Base-by-base conservation (phyloP, 2,797 vertebrate species). In the Peromyscus aztecus region DNA sequence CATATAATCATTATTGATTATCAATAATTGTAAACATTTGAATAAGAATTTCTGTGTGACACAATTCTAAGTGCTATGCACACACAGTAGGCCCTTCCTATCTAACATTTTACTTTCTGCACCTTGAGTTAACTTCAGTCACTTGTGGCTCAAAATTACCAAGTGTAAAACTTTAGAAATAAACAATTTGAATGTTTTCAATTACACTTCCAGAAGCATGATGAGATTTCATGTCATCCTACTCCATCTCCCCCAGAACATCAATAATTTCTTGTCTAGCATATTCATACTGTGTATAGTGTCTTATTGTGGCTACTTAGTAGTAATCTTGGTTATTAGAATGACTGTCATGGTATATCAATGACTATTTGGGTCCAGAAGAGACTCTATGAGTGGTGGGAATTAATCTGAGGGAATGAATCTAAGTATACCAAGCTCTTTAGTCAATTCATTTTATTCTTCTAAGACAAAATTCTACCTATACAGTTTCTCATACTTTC, bases 1-100 rank as follows among this genome's bases (percentile, higher is more conserved):
- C 61, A 34, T 52, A 52, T 52, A 52, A 52, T 52, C 49, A 52
- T 12, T 52, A 52, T 52, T 52, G 49, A 13, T 52, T 52, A 52
- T 52, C 57, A 67, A 89, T 95, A n/a, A 61, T 82, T 78, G 91
- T 31, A 80, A 76, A 91, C 37, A 89, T 31, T 93, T 94, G 59
- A 84, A 77, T 95, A 95, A 65, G 46, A 13, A 24, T 94, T 95
- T 65, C 61, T 96, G 4, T 95, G 43, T 95, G 17, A 59, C 37
- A 93, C 23, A 75, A 69, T 86, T 87, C 63, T 92, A 92, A 93
- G 11, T 14, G 90, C 59, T 90, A 31, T 94, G n/a, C 8, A 61
- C 61, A 49, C 77, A n/a, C 75, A 59, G 14, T 81, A 37, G 85
- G 21, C 23, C 12, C 23, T 0, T 61, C 6, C 55, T 73, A 16